Conservation (phyloP, 2,888 invertebrate species). For the Marasmarcha lunaedactyla region DNA sequence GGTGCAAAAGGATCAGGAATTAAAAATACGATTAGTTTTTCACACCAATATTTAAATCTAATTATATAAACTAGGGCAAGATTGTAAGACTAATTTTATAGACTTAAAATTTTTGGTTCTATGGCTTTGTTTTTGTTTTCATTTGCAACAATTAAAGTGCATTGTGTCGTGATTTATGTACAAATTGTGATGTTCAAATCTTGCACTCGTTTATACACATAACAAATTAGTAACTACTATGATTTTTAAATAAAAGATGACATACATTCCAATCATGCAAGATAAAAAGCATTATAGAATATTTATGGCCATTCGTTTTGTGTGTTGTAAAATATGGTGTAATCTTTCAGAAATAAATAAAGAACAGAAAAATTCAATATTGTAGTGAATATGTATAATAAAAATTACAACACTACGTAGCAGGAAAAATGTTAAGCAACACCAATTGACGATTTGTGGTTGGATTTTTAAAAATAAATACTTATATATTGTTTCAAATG, state of each 20-base stretch:
- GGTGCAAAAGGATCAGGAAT: constrained; percentile 63
- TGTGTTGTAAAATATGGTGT: no score
- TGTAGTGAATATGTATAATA: no score
- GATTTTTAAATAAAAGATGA: constrained; percentile 32
- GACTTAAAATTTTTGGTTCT: no score
- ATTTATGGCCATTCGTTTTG: no score
- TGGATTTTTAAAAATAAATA: background rate
- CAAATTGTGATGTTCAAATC: constrained; percentile 16
- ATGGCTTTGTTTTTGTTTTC: background rate
- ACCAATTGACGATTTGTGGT: background rate
- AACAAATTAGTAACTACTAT: constrained; percentile 33
- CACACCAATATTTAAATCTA: constrained; percentile 46
- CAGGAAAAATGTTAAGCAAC: background rate
- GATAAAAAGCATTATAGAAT: constrained; percentile 6
- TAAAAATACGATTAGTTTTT: constrained; percentile 63
- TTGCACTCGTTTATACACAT: constrained; percentile 42
- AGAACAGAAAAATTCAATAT: no score
- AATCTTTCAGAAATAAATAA: no score
- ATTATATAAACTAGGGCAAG: constrained; percentile 48
- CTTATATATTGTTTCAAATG: background rate
- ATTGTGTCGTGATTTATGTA: no score
- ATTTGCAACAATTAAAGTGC: no score
- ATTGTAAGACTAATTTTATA: constrained; percentile 9
- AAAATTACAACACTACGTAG: background rate
- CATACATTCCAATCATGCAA: constrained; percentile 45